phyloP scores from a whole-genome alignment of 1,140 invertebrate genomes.

The Pseudachorutes palmiensis region DNA sequence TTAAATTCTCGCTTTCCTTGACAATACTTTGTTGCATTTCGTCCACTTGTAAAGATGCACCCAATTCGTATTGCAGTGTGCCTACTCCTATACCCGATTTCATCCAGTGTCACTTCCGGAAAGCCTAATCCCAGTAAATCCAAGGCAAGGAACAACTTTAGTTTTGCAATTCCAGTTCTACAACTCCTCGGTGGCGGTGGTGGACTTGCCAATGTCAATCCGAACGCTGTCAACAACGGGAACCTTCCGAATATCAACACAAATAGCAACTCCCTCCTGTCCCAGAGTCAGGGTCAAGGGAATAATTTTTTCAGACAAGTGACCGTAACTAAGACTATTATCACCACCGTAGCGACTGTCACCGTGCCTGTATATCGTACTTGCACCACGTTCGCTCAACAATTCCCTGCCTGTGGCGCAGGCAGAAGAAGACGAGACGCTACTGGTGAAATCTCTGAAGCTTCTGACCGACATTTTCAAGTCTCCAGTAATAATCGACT shows the following conservation, averaged over 20 bases:
- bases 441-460: background rate
- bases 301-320: background rate
- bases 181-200: background rate
- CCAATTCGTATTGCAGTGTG: too few relatives aligned
- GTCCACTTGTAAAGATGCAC: too few relatives aligned
- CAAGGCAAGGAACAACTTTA: background rate
- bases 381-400: background rate
- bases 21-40: too few relatives aligned
- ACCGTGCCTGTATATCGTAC: background rate
- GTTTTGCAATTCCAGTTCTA: slow-evolving; percentile 1
- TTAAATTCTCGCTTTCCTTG: too few relatives aligned
- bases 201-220: background rate
- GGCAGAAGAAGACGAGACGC: background rate
- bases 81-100: too few relatives aligned
- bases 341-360: background rate
- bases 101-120: too few relatives aligned
- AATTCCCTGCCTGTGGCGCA: background rate
- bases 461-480: too few relatives aligned
- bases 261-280: background rate
- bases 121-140: too few relatives aligned
- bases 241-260: background rate
- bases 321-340: background rate
- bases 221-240: background rate
- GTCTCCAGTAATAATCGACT: background rate
- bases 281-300: background rate